Evolutionary conservation across 2,797 vertebrate genomes (phyloP).

Genomic region (Acipenser ruthenus): DNA sequence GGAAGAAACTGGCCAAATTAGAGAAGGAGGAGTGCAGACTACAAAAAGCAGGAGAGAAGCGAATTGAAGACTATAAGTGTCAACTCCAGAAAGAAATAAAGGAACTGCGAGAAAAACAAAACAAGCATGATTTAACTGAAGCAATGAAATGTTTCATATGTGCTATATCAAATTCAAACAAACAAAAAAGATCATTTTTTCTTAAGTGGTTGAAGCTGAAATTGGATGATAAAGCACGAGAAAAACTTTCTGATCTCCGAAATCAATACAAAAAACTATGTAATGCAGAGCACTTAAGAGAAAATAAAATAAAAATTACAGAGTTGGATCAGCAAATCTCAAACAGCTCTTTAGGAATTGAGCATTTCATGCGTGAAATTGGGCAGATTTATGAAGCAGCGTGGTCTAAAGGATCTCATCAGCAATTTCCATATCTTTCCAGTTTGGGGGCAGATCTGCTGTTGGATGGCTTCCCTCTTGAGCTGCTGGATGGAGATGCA

Average conservation of each 20-base stretch:
- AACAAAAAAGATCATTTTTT: slow-evolving; percentile 39
- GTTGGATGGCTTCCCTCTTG: no score
- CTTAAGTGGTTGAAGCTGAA: slow-evolving; percentile 53
- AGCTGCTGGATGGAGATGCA: no score
- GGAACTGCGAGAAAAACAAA: slow-evolving; percentile 33
- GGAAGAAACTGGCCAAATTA: slow-evolving; percentile 36
- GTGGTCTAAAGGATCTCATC: no score
- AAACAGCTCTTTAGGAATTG: slow-evolving; percentile 22
- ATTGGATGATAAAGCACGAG: slow-evolving; percentile 31
- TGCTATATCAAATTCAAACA: slow-evolving; percentile 21
- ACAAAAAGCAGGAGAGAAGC: slow-evolving; percentile 17
- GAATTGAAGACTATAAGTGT: slow-evolving; percentile 24
- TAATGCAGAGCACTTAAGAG: not conserved
- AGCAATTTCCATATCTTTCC: no score
- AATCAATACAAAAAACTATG: slow-evolving; percentile 24
- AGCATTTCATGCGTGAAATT: slow-evolving; percentile 30
- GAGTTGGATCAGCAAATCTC: slow-evolving; percentile 33
- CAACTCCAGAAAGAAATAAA: slow-evolving; percentile 29
- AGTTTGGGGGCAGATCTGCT: no score
- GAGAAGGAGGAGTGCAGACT: slow-evolving; percentile 48
- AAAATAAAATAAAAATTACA: slow-evolving; percentile 11
- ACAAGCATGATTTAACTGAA: slow-evolving; percentile 20
- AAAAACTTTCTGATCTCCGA: slow-evolving; percentile 28
- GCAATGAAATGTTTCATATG: slow-evolving; percentile 38
- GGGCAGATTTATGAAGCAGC: slow-evolving; percentile 41